Evolutionary conservation across 2,797 vertebrate species (phyloP).

Genomic region (Aotus griseimembra): DNA sequence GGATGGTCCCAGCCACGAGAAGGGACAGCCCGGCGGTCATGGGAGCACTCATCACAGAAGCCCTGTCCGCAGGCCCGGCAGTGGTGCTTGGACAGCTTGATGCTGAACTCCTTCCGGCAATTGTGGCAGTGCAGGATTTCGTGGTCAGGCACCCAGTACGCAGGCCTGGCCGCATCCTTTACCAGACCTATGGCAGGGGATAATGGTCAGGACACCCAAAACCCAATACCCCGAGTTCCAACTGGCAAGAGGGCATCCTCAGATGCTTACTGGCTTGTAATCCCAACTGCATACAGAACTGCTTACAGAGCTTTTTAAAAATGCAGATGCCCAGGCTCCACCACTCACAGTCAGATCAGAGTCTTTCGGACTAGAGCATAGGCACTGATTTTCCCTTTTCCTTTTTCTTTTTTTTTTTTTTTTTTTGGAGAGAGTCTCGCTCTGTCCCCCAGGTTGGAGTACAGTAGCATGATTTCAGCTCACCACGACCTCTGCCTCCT

Average conservation of each 20-base stretch:
- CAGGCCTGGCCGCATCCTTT: slow-evolving; percentile 96
- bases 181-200: slow-evolving; percentile 89
- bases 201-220: not conserved
- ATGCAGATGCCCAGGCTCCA: not conserved
- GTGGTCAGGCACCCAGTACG: slow-evolving; percentile 99
- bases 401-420: not conserved
- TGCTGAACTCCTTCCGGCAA: slow-evolving; percentile 94
- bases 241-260: fast-evolving
- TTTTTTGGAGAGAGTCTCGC: not conserved
- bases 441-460: not conserved
- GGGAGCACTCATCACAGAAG: slow-evolving; percentile 96
- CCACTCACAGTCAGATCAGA: not conserved
- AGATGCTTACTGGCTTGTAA: not conserved
- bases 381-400: not conserved
- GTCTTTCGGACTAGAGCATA: not conserved
- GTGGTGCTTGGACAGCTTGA: slow-evolving; percentile 98
- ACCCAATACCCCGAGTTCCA: fast-evolving
- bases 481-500: too few species aligned
- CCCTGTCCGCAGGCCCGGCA: slow-evolving; percentile 98
- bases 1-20: slow-evolving; percentile 99
- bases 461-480: too few species aligned
- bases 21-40: slow-evolving; percentile 93
- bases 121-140: slow-evolving; percentile 94
- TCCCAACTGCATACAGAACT: not conserved
- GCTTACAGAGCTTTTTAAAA: not conserved